phyloP scores from a whole-genome alignment of 2,888 invertebrate genomes.

The Macrophya alboannulata region DNA sequence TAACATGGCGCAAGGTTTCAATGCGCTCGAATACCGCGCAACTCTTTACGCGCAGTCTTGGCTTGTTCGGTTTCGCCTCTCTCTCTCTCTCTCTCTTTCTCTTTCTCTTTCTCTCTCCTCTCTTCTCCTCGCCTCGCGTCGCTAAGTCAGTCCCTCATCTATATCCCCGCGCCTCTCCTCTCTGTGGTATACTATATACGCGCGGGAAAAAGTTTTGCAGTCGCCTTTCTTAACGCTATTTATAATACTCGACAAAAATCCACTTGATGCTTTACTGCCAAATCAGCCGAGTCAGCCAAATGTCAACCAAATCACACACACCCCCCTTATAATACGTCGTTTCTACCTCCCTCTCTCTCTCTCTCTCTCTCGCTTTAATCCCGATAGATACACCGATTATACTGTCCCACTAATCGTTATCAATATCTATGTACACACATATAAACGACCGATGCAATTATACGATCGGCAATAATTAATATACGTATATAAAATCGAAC shows the following conservation, averaged over 20 bases:
- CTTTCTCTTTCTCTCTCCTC: slow-evolving; percentile 78
- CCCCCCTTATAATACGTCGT: neutral
- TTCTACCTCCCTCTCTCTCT: neutral
- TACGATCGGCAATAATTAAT: neutral
- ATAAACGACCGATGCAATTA: neutral
- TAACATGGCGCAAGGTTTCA: slow-evolving; percentile 79
- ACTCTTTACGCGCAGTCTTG: slow-evolving; percentile 80
- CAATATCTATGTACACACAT: neutral
- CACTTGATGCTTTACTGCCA: slow-evolving; percentile 44
- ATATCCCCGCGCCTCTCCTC: slow-evolving; percentile 46
- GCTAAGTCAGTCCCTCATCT: slow-evolving; percentile 10
- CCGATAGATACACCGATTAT: neutral
- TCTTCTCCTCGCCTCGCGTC: slow-evolving; percentile 20
- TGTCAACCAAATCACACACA: slow-evolving; percentile 14
- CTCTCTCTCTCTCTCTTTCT: slow-evolving; percentile 81
- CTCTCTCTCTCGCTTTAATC: neutral
- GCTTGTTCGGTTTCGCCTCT: slow-evolving; percentile 80
- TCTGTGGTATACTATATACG: slow-evolving; percentile 59
- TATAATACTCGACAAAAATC: slow-evolving; percentile 59
- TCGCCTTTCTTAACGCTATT: slow-evolving; percentile 66
- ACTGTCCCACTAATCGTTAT: slow-evolving; percentile 5
- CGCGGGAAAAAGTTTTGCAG: slow-evolving; percentile 66
- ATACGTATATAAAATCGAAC: neutral
- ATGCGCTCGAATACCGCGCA: slow-evolving; percentile 67
- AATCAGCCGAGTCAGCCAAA: slow-evolving; percentile 36